Evolutionary conservation across 2,888 invertebrate genomes (phyloP).

Genomic region (Temnothorax ravouxi): DNA sequence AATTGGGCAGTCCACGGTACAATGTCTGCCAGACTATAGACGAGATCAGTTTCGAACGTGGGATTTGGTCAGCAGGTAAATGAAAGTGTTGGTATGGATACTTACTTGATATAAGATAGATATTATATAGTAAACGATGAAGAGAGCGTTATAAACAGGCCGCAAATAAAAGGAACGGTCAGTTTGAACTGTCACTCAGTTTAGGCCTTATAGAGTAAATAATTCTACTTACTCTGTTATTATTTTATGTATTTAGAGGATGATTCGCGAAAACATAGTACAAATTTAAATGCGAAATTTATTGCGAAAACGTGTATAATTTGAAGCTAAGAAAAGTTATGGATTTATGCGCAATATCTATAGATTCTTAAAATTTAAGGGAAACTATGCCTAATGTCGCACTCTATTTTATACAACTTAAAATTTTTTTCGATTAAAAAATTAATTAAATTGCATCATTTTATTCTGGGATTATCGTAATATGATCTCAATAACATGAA

Average conservation of each 20-base stretch:
- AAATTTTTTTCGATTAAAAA: too few species aligned
- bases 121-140: not conserved
- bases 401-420: too few species aligned
- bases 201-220: not conserved
- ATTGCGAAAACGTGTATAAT: not conserved
- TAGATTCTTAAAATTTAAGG: not conserved
- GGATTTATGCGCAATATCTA: not conserved
- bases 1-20: slow-evolving; percentile 64
- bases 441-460: too few species aligned
- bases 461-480: too few species aligned
- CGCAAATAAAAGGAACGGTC: not conserved
- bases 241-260: not conserved
- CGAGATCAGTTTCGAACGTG: slow-evolving; percentile 97
- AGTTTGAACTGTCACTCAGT: not conserved
- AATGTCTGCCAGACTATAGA: slow-evolving; percentile 91
- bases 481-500: too few species aligned
- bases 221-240: not conserved
- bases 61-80: slow-evolving; percentile 95
- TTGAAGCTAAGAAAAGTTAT: not conserved
- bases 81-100: slow-evolving; percentile 37
- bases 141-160: not conserved
- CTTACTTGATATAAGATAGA: not conserved
- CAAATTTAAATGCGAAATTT: not conserved
- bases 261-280: not conserved
- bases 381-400: too few species aligned